Evolutionary conservation across 1,140 invertebrate species (phyloP), one percentile per base, ranked within the genome.

Genomic region (Leptonema lineaticorne): DNA sequence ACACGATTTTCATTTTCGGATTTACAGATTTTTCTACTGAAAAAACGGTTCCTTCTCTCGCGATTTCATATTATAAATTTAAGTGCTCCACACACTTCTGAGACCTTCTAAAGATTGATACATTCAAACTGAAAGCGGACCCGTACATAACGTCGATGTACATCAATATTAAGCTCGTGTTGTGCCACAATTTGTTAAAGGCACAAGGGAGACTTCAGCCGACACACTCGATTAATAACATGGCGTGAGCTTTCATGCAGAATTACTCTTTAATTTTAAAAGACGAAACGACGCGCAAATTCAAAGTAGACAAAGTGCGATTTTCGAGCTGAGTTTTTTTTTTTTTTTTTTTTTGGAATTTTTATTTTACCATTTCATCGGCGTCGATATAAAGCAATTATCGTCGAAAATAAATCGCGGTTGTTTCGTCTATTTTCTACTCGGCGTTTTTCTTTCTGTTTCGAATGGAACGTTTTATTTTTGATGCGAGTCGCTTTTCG

Each of bases 151-250:
- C 37, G 37, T 41, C 37, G 9, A 41, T 14, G 11, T 41, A 41
- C 37, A 41, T 41, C 37, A 16, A 41, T 41, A 16, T 41, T 41
- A 16, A 3, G 37, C 37, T 41, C 37, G 37, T 41, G 37, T 41
- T 41, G 2, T 16, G 37, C 9, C 11, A 41, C 16, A 41, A 41
- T 41, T 41, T 41, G 37, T 41, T 41, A 41, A 41, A 16, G 16
- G 9, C 37, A 3, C 11, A 41, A 16, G 9, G 37, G 16, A 41
- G 37, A 9, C 37, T 2, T 41, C 37, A 16, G 3, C n/a, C n/a
- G n/a, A n/a, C n/a, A n/a, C n/a, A n/a, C n/a, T n/a, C 37, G 37
- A 41, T 41, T 41, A 41, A 41, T 41, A 41, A 41, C 37, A 41
- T 41, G 37, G 37, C 37, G 37, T 41, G 37, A 41, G 37, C 37